Evolutionary conservation across 2,113 vertebrate genomes (phyloP).

Genomic region (Dolichotis patagonum): DNA sequence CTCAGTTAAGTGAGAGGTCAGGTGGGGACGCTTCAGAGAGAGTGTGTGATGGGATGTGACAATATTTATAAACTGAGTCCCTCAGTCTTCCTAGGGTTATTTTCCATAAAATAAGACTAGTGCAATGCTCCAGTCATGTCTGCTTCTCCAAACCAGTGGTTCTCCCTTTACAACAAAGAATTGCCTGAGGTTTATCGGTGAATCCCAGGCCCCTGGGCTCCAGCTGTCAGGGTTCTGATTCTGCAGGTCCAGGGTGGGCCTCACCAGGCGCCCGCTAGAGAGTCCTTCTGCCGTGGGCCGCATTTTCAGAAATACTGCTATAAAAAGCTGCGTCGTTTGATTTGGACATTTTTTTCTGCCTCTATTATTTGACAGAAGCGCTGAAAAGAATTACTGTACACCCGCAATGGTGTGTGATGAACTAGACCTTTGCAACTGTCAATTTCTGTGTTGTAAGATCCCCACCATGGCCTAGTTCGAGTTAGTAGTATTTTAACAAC

Average conservation of each 20-base stretch:
- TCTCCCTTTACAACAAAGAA: not conserved
- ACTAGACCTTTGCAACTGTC: not conserved
- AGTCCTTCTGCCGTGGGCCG: not conserved
- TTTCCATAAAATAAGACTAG: slow-evolving; percentile 45
- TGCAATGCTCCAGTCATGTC: not conserved
- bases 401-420: not conserved
- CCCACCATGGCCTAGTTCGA: not conserved
- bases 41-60: not conserved
- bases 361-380: slow-evolving; percentile 1
- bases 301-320: not conserved
- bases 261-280: not conserved
- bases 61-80: not conserved
- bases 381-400: not conserved
- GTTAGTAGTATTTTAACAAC: not conserved
- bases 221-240: not conserved
- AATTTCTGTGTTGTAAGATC: not conserved
- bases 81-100: not conserved
- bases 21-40: not conserved
- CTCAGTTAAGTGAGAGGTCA: not conserved
- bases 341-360: not conserved
- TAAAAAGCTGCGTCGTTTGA: slow-evolving; percentile 16
- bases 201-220: not conserved
- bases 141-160: not conserved
- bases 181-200: not conserved
- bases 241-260: not conserved